Evolutionary conservation across 30 jellyfish, hydroid and myxozoan species (phyloP), one percentile per base, ranked within the genome.

Genomic region (Euphysa ruthae): DNA sequence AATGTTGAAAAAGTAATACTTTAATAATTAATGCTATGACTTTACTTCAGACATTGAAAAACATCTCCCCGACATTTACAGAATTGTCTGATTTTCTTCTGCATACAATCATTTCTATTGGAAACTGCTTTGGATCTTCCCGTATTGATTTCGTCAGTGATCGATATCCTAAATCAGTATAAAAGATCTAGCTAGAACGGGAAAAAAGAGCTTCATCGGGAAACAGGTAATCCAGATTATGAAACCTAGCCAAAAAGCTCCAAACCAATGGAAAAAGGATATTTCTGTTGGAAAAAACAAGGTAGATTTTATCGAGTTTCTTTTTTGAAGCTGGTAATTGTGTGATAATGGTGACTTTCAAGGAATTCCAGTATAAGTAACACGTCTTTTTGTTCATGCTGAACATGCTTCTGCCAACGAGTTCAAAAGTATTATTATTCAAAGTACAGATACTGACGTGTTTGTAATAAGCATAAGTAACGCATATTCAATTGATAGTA

Each of bases 371-470:
- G 66, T 77, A 21, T 77, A 34, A 38, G 31, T 66, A 14, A 26
- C 78, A 52, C 70, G 93, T 15, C 34, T 78, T 73, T 29, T 56
- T 6, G 63, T 69, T 31, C 78, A 66, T 78, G 93, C 85, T 24
- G 61, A 70, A 21, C 93, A 79, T 27, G 93, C 93, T 55, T 58
- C 81, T 7, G 5, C 74, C 74, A 63, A 55, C 24, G 88, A 34
- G 18, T 51, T 69, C 28, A 55, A 29, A 46, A 69, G 66, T 56
- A 82, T n/a, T n/a, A n/a, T n/a, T n/a, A n/a, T n/a, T n/a, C n/a
- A n/a, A n/a, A n/a, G n/a, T n/a, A n/a, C n/a, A 0, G 89, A 79
- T 52, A 79, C 93, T 15, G 93, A 79, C 42, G 89, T 79, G 10
- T 79, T 79, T 33, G 61, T 79, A 54, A 61, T 79, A 32, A 73